These are phyloP conservation scores for Drosophila santomea DNA, from an alignment of 1,140 invertebrate species.

Conservation along the genomic window DNA sequence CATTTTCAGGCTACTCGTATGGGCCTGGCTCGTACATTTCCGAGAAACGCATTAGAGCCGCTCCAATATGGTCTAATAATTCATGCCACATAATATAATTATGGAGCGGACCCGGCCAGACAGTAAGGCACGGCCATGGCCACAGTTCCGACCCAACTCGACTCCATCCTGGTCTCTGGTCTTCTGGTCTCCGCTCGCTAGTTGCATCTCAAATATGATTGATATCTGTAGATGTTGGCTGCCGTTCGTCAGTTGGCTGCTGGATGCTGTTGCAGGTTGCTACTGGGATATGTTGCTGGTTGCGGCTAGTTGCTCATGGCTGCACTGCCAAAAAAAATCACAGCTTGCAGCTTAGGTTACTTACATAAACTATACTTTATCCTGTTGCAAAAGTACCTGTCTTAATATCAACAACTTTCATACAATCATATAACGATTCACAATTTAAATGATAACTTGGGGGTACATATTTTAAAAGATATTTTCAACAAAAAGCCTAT, in stretches of 20 bases:
- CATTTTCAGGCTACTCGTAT: constrained; percentile 71
- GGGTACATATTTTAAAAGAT: too few relatives aligned
- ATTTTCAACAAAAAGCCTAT: too few relatives aligned
- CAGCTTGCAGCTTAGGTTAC: background rate
- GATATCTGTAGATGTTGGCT: constrained; percentile 68
- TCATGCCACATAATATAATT: constrained; percentile 84
- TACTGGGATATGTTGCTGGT: constrained; percentile 9
- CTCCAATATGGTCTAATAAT: constrained; percentile 84
- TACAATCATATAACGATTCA: too few relatives aligned
- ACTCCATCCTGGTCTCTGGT: constrained; percentile 18
- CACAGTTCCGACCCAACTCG: constrained; percentile 35
- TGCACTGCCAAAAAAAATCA: background rate
- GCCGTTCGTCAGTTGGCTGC: constrained; percentile 25
- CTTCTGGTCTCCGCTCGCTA: constrained; percentile 26
- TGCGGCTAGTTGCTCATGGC: background rate
- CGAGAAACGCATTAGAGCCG: constrained; percentile 81
- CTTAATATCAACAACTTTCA: too few relatives aligned
- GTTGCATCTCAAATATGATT: constrained; percentile 82
- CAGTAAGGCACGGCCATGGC: constrained; percentile 78
- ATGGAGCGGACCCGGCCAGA: constrained; percentile 73
- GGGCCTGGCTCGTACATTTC: constrained; percentile 54
- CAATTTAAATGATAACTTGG: too few relatives aligned
- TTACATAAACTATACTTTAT: too few relatives aligned
- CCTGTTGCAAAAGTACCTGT: too few relatives aligned
- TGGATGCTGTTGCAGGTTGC: constrained; percentile 27